These are phyloP conservation scores for Calephelis virginiensis DNA, from an alignment of 1,140 invertebrate species.

Conservation along the genomic window DNA sequence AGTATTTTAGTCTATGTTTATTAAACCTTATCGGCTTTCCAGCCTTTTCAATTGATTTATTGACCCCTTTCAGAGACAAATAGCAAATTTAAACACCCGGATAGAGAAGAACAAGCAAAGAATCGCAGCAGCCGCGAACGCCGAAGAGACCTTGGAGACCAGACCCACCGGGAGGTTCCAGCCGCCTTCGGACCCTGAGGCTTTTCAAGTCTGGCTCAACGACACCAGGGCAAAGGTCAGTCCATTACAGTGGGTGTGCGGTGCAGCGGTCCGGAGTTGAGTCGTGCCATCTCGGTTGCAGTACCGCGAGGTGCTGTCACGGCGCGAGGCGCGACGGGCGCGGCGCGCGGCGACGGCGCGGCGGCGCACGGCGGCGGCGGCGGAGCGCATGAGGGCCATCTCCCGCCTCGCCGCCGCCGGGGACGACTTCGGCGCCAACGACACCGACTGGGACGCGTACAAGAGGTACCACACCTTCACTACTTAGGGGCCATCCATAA, in stretches of 20 bases:
- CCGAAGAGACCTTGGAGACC: constrained; percentile 78
- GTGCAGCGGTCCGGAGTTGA: no score
- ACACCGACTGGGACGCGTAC: constrained; percentile 98
- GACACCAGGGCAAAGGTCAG: constrained; percentile 83
- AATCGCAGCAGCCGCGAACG: constrained; percentile 84
- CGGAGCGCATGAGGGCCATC: constrained; percentile 95
- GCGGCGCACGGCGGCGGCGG: constrained; percentile 91
- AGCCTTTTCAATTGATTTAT: constrained; percentile 12
- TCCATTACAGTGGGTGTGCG: no score
- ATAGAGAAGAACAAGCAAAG: constrained; percentile 90
- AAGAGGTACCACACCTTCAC: no score
- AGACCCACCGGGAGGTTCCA: constrained; percentile 59
- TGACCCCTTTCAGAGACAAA: constrained; percentile 82
- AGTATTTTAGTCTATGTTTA: no score
- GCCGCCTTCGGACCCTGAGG: constrained; percentile 80
- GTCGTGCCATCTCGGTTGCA: no score
- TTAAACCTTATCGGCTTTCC: no score
- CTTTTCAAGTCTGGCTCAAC: constrained; percentile 85
- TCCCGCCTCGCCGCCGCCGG: constrained; percentile 91
- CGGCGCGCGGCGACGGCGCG: constrained; percentile 92
- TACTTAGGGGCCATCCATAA: no score
- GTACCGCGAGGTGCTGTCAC: constrained; percentile 54
- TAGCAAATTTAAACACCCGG: constrained; percentile 84
- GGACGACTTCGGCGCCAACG: constrained; percentile 94
- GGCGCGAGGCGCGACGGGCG: constrained; percentile 83